Base-by-base conservation (phyloP, 1,140 invertebrate genomes). In the Zophobas morio region DNA sequence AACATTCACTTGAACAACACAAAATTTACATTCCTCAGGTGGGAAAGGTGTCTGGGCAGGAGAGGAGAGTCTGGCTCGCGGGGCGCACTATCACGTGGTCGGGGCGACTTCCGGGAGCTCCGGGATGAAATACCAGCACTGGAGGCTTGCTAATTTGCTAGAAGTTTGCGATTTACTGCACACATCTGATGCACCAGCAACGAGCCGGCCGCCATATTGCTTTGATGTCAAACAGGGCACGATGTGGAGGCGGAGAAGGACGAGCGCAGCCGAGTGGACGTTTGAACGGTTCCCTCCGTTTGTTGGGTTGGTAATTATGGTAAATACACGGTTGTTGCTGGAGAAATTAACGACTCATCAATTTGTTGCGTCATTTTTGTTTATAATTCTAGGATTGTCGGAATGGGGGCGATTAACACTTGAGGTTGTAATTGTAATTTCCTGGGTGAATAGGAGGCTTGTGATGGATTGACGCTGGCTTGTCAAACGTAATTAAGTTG, bases 1-100 rank as follows among this genome's bases (percentile, higher is more conserved):
- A 20, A 49, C 54, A 57, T 73, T 34, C 33, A 39, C 63, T 75
- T 20, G 47, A 60, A 75, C 71, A 47, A 74, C 63, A 70, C 73
- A 78, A 75, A 75, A 78, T 75, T 75, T 71, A 72, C 77, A 78
- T 78, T 78, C 77, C 77, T 78, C 77, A 78, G 77, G 77, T 78
- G 77, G 56, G 77, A 54, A 2, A 74, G 34, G 20, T 66, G 60
- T 32, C 37, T 66, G 60, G 60, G 20, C 40, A 1, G 1, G 56
- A 36, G 6, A 37, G 0, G 39, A 1, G 20, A 20, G 8, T 35
- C n/a, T n/a, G 33, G 40, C 57, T 6, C 56, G 63, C 70, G 39
- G 51, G 40, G 33, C 70, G 40, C 70, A 71, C 70, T 36, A 63
- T 51, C 66, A 75, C 74, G 70, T 56, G 74, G 56, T 75, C 51